Conservation (phyloP, 2,888 invertebrate genomes). For the Archips crataeganus region DNA sequence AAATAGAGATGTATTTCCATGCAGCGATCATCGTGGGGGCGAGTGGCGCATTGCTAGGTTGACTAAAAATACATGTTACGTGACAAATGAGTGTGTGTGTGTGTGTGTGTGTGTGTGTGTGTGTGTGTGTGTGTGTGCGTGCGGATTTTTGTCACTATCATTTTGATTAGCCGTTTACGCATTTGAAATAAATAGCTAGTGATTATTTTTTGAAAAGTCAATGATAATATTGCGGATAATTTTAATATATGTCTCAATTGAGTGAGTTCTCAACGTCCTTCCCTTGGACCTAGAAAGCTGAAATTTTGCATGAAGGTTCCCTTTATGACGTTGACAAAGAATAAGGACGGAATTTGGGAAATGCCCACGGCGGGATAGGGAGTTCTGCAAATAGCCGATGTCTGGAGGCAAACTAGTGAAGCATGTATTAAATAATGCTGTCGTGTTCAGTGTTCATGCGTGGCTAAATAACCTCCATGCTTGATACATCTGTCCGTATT, state of each 20-base stretch:
- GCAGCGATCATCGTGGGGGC: slow-evolving; percentile 58
- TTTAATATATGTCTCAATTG: too few species aligned
- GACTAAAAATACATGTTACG: slow-evolving; percentile 69
- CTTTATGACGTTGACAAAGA: too few species aligned
- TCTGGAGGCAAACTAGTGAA: too few species aligned
- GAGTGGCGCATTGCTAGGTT: slow-evolving; percentile 64
- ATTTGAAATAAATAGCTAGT: neutral
- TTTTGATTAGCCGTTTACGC: slow-evolving; percentile 22
- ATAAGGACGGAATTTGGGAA: too few species aligned
- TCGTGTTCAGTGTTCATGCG: slow-evolving; percentile 3
- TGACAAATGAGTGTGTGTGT: slow-evolving; percentile 51
- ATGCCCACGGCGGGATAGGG: too few species aligned
- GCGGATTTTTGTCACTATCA: slow-evolving; percentile 47
- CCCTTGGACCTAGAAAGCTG: too few species aligned
- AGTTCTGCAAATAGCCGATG: too few species aligned
- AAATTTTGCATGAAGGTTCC: too few species aligned
- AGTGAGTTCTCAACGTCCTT: too few species aligned
- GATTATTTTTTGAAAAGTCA: neutral
- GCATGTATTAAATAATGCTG: too few species aligned
- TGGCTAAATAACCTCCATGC: slow-evolving; percentile 8
- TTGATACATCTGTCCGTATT: slow-evolving; percentile 12
- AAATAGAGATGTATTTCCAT: slow-evolving; percentile 54
- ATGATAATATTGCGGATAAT: neutral
- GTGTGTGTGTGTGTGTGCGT: slow-evolving; percentile 47
- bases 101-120: too few species aligned